These are phyloP conservation scores for Copidosoma floridanum DNA, from an alignment of 1,140 invertebrate species.

Conservation along the genomic window DNA sequence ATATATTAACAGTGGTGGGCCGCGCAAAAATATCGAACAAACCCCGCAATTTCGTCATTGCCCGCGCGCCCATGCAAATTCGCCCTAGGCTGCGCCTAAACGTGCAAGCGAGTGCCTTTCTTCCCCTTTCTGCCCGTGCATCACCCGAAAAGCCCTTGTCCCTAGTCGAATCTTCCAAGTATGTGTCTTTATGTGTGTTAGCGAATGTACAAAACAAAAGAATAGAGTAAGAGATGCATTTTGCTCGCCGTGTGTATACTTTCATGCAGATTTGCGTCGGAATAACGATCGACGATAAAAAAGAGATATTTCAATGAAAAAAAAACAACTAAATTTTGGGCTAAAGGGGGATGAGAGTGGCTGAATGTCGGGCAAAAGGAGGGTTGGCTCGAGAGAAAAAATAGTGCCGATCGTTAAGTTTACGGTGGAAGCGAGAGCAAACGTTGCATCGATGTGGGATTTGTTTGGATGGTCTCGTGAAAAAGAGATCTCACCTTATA, in stretches of 20 bases:
- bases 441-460: too few relatives aligned
- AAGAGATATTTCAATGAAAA: neutral
- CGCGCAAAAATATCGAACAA: neutral
- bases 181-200: too few relatives aligned
- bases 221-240: neutral
- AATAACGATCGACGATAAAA: too few relatives aligned
- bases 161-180: too few relatives aligned
- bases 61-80: conserved; percentile 9
- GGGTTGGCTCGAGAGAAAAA: conserved; percentile 3
- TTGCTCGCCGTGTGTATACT: neutral
- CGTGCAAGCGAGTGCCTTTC: neutral
- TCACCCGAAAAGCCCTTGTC: neutral
- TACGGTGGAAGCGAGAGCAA: too few relatives aligned
- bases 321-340: neutral
- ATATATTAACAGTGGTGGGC: too few relatives aligned
- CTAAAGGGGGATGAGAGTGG: neutral
- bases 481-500: too few relatives aligned
- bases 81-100: neutral
- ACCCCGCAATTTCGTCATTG: too few relatives aligned
- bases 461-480: too few relatives aligned
- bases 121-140: neutral
- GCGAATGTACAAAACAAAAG: neutral
- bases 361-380: conserved; percentile 12
- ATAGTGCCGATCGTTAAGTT: conserved; percentile 45
- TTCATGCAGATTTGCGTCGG: conserved; percentile 14